Evolutionary conservation across 2,888 invertebrate genomes (phyloP), one percentile per base, ranked within the genome.

Genomic region (Plemyria rubiginata): DNA sequence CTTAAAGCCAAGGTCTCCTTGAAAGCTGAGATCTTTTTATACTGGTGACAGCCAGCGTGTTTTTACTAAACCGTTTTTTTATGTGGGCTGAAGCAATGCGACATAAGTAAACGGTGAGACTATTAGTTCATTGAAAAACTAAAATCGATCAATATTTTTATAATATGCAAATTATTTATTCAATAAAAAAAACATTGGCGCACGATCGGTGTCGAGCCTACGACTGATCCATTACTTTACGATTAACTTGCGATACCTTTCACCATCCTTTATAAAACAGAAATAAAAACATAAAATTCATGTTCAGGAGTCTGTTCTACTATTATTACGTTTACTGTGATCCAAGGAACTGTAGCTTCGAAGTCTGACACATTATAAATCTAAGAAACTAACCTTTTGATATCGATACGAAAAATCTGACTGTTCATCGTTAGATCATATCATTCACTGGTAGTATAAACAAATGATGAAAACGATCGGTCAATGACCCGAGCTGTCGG

Each of bases 381-480:
- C 55, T 55, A 48, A 80, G 82, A 82, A 78, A 79, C 15, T 36
- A 50, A 32, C 81, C 78, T 79, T 81, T 77, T 73, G 71, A 76
- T 86, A 90, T 89, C 90, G 79, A 70, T 73, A 74, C 70, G 68
- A 83, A 79, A 75, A 85, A 90, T 90, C 87, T 86, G 80, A 81
- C 78, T 82, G 80, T 76, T 88, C 88, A 86, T 89, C 85, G 84
- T 87, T 79, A 80, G 74, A 77, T 87, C 84, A 88, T 90, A 90
- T 88, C 87, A 75, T 75, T 73, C 79, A 85, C 85, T 87, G 87
- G 87, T 87, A 87, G 82, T 81, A 87, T 85, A 90, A 91, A 90
- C 89, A 91, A 91, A 91, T 88, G 90, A 88, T 88, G 85, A 78
- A 80, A 81, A 76, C 78, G 80, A 78, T 73, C 80, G 88, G 87